A percentile compares a stretch with the other conserved stretches of the same genome.
Evolutionary conservation across 1,140 invertebrate genomes (phyloP).

Genomic region (Zaprionus kolodkinae): DNA sequence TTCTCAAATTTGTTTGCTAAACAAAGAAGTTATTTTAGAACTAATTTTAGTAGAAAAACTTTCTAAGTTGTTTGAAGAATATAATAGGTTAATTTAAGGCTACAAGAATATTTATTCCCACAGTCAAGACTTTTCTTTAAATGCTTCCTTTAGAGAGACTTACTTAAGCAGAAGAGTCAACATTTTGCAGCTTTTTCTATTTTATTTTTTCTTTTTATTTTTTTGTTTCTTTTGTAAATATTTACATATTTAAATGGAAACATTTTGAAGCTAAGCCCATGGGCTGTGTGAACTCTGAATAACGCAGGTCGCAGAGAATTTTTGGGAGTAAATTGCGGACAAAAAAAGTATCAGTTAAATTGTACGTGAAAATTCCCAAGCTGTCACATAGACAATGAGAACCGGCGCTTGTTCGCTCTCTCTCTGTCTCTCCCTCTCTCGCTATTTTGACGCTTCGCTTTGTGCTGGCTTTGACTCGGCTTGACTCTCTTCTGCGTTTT

Average conservation of each 20-base stretch:
- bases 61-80: no score
- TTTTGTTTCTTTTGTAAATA: background rate
- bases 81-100: background rate
- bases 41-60: no score
- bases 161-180: background rate
- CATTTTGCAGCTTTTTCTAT: background rate
- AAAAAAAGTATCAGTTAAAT: conserved; percentile 9
- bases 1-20: no score
- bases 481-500: background rate
- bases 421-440: no score
- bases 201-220: background rate
- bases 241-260: conserved; percentile 1
- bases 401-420: conserved; percentile 3
- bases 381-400: conserved; percentile 1
- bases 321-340: background rate
- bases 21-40: no score
- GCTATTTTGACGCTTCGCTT: no score
- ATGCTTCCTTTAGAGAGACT: background rate
- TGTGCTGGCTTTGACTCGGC: background rate
- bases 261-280: background rate
- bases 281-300: conserved; percentile 4
- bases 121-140: background rate
- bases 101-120: background rate
- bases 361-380: conserved; percentile 10
- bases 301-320: background rate